Base-by-base conservation (phyloP, 2,113 vertebrate species). In the Cynocephalus volans region DNA sequence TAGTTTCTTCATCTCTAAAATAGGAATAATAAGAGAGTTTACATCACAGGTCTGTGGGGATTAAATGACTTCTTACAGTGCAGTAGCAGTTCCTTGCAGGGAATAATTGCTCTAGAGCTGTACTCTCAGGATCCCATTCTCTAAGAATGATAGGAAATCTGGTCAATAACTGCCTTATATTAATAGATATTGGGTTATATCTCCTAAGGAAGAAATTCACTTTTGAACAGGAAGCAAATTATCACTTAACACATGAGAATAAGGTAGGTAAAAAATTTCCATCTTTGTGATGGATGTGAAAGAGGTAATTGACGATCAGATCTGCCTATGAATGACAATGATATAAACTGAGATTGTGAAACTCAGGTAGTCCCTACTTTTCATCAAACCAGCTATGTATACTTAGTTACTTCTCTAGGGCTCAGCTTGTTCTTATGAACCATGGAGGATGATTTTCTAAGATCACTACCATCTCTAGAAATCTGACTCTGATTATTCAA, bases 41-140 rank as follows among this genome's bases (percentile, higher is more conserved):
- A 19, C 6, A 0, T 6, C 6, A 13, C 19, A 72, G 19, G 5
- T 2, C 5, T 21, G 4, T 21, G 28, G 79, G 31, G 58, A n/a
- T 36, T 54, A 54, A 62, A 6, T 18, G 31, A 58, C 67, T 90
- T 83, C 52, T 60, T 65, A 3, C 4, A 14, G 4, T 41, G 13
- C 3, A 17, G 2, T 2, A 4, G 62, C 17, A 11, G 7, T 26
- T 56, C 28, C 36, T 69, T 13, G 23, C 31, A 24, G 26, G 83
- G 6, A 17, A 11, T 11, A 4, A 7, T 33, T 28, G 6, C 56
- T 88, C 6, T n/a, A 1, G 7, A 0, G 5, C 4, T 48, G 4
- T 0, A 5, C 9, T 45, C 76, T 60, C 21, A 15, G 65, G n/a
- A 64, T 45, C 54, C 64, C 24, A 31, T 2, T 26, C 12, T 75